Conservation (phyloP, 2,888 invertebrate species). For the Leptopilina syphax region DNA sequence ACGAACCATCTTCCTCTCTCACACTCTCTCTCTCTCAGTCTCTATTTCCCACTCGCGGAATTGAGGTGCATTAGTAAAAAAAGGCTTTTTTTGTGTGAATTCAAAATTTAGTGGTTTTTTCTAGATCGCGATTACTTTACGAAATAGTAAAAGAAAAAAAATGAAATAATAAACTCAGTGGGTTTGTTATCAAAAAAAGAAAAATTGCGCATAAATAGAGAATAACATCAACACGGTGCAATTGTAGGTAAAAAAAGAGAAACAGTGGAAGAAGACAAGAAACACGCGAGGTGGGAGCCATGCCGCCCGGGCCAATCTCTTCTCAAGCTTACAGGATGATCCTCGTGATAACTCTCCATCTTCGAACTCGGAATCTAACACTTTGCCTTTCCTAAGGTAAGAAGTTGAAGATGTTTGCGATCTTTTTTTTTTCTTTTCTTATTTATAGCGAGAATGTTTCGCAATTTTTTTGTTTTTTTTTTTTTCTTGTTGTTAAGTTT, state of each 20-base stretch:
- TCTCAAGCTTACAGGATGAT: slow-evolving; percentile 62
- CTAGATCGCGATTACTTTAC: neutral
- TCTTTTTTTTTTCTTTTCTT: neutral
- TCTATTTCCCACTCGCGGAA: neutral
- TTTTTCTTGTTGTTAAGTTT: too few relatives aligned
- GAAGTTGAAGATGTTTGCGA: slow-evolving; percentile 29
- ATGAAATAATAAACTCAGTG: too few relatives aligned
- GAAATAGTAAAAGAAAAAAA: neutral
- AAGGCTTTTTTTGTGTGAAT: slow-evolving; percentile 17
- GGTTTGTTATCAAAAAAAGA: too few relatives aligned
- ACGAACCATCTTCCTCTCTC: neutral
- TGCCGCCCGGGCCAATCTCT: slow-evolving; percentile 75
- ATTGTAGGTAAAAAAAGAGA: neutral
- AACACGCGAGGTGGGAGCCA: slow-evolving; percentile 67
- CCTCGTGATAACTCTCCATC: slow-evolving; percentile 57
- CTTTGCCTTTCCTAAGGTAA: slow-evolving; percentile 48
- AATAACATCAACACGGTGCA: too few relatives aligned
- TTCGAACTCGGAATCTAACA: slow-evolving; percentile 68
- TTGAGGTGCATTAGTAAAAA: slow-evolving; percentile 3
- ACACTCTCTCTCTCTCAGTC: too few relatives aligned
- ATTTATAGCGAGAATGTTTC: neutral
- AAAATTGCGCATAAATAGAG: too few relatives aligned
- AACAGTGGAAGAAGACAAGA: slow-evolving; percentile 3
- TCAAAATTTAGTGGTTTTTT: neutral
- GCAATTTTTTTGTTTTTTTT: too few relatives aligned